Conservation (phyloP, 2,797 vertebrate genomes). For the Limnodromus scolopaceus region DNA sequence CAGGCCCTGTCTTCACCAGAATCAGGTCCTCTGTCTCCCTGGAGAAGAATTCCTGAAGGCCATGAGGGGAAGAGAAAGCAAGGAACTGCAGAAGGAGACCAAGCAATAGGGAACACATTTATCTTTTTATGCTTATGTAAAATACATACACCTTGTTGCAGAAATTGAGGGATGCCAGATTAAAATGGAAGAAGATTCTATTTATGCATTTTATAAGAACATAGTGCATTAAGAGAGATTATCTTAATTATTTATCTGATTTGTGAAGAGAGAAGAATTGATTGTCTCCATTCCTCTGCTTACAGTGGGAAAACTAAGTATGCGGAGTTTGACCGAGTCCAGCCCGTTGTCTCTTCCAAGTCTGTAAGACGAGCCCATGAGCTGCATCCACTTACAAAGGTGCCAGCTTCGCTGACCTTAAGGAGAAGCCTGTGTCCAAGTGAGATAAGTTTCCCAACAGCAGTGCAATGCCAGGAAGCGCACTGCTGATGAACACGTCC, state of each 20-base stretch:
- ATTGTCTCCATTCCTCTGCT: not conserved
- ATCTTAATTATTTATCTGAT: slow-evolving; percentile 5
- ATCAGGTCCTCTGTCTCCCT: not conserved
- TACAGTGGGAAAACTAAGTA: not conserved
- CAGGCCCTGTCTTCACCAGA: not conserved
- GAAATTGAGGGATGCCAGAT: not conserved
- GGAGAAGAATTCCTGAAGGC: not conserved
- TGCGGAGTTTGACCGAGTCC: not conserved
- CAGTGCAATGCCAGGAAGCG: not conserved
- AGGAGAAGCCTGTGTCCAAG: not conserved
- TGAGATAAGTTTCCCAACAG: not conserved
- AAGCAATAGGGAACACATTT: not conserved
- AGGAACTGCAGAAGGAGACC: not conserved
- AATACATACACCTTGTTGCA: not conserved
- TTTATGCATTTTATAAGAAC: not conserved
- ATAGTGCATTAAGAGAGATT: not conserved
- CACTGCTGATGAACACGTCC: not conserved
- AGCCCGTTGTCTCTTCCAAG: not conserved
- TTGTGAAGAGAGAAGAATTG: not conserved
- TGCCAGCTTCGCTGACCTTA: not conserved
- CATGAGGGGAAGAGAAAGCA: not conserved
- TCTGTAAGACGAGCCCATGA: not conserved
- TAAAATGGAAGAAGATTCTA: not conserved
- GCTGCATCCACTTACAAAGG: not conserved
- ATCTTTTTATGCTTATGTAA: not conserved